These are phyloP conservation scores for Listronotus bonariensis DNA, from an alignment of 1,140 invertebrate species.

Conservation along the genomic window DNA sequence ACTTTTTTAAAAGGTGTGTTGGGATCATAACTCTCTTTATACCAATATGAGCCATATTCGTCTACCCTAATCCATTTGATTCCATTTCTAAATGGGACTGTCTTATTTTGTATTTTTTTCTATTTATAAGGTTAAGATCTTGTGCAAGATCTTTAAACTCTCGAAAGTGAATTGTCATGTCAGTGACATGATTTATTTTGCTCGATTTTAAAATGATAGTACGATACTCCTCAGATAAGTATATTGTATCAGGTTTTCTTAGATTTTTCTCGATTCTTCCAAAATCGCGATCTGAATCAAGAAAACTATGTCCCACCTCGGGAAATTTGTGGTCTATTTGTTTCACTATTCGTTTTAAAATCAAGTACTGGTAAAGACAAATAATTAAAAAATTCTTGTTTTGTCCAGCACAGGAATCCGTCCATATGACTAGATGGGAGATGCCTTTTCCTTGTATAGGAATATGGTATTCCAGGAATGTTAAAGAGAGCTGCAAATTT, in stretches of 20 bases:
- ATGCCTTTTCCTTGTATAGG: neutral
- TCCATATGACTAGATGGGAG: constrained; percentile 24
- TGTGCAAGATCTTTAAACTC: too few relatives aligned
- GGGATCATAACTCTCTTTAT: too few relatives aligned
- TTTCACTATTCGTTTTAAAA: neutral
- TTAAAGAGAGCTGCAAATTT: constrained; percentile 16
- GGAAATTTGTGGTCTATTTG: constrained; percentile 23
- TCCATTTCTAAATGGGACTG: too few relatives aligned
- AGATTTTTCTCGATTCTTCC: constrained; percentile 11
- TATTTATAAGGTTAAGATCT: too few relatives aligned
- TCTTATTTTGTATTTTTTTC: too few relatives aligned
- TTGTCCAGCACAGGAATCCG: constrained; percentile 27
- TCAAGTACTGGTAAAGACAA: constrained; percentile 22
- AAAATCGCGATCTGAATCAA: constrained; percentile 25
- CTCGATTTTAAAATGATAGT: too few relatives aligned
- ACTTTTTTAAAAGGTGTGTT: too few relatives aligned
- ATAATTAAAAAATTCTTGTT: constrained; percentile 25
- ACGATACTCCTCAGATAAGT: too few relatives aligned
- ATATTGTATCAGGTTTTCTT: constrained; percentile 1
- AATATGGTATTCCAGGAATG: constrained; percentile 1
- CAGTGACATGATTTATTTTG: too few relatives aligned
- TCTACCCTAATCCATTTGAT: too few relatives aligned
- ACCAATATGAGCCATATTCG: too few relatives aligned
- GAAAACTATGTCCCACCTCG: constrained; percentile 15
- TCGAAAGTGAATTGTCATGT: too few relatives aligned